A percentile compares a stretch with the other conserved stretches of the same genome.
phyloP scores from a whole-genome alignment of 1,140 invertebrate genomes.

The Macrosteles quadrilineatus region DNA sequence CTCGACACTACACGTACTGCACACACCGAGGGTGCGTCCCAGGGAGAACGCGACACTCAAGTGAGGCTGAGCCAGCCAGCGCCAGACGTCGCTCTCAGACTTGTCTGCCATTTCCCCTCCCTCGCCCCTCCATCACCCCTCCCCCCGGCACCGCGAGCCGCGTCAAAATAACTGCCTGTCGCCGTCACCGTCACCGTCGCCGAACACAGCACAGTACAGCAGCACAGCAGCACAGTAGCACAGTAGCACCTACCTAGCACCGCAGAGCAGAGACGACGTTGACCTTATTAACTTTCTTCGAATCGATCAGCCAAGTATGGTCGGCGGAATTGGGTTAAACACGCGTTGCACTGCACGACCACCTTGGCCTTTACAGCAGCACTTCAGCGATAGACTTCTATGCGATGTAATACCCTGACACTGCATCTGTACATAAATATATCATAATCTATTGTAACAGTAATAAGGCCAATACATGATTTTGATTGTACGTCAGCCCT shows the following conservation, averaged over 20 bases:
- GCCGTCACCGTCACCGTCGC: neutral
- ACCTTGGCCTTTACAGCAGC: neutral
- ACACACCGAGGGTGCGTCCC: constrained; percentile 33
- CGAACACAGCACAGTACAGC: too few relatives aligned
- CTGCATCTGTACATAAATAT: too few relatives aligned
- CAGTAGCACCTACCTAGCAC: too few relatives aligned
- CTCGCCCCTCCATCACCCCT: neutral
- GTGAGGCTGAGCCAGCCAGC: neutral
- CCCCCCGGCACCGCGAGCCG: neutral
- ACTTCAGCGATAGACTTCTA: too few relatives aligned
- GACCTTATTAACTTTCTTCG: too few relatives aligned
- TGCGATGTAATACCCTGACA: too few relatives aligned
- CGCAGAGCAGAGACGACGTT: too few relatives aligned
- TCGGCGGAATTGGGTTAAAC: neutral
- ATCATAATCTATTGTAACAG: too few relatives aligned
- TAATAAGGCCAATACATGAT: too few relatives aligned
- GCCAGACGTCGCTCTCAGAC: too few relatives aligned
- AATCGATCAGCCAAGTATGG: neutral
- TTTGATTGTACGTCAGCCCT: too few relatives aligned
- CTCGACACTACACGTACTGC: constrained; percentile 32
- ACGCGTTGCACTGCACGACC: constrained; percentile 10
- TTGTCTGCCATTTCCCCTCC: constrained; percentile 4
- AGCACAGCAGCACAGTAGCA: neutral
- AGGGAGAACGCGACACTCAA: constrained; percentile 8
- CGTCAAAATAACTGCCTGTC: neutral